Evolutionary conservation across 2,797 vertebrate genomes (phyloP).

Genomic region (Intellagama lesueurii): DNA sequence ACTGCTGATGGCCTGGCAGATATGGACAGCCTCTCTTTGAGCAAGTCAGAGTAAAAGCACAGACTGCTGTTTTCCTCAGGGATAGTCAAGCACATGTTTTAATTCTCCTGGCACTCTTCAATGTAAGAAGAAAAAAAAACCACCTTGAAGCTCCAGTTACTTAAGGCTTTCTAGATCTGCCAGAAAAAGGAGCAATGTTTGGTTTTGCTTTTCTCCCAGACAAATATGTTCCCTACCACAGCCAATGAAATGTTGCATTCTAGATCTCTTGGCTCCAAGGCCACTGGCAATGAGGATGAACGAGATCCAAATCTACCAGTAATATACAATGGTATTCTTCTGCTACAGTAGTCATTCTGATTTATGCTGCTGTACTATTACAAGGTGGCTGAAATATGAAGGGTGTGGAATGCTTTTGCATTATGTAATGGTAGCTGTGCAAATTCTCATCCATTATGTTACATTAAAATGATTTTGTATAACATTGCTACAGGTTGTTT

Average conservation of each 20-base stretch:
- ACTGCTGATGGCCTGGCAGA: neutral
- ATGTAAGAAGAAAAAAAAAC: neutral
- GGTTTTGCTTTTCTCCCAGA: neutral
- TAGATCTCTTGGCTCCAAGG: neutral
- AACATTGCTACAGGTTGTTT: conserved; percentile 28
- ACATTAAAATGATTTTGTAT: conserved; percentile 18
- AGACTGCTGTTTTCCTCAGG: neutral
- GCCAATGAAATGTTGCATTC: neutral
- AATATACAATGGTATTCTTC: conserved; percentile 16
- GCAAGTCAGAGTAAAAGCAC: neutral
- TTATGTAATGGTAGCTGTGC: neutral
- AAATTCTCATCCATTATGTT: neutral
- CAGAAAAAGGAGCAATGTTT: no score
- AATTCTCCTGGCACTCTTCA: neutral
- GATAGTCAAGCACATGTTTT: neutral
- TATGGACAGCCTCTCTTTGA: neutral
- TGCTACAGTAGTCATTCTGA: conserved; percentile 26
- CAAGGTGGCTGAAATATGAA: neutral
- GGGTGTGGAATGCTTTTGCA: neutral
- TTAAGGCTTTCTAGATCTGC: neutral
- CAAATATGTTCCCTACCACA: neutral
- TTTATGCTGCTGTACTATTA: conserved; percentile 33
- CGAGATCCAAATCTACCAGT: neutral
- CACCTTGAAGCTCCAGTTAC: neutral
- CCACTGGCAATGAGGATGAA: neutral